phyloP scores from a whole-genome alignment of 2,797 vertebrate species.

The Coregonus suidteri region DNA sequence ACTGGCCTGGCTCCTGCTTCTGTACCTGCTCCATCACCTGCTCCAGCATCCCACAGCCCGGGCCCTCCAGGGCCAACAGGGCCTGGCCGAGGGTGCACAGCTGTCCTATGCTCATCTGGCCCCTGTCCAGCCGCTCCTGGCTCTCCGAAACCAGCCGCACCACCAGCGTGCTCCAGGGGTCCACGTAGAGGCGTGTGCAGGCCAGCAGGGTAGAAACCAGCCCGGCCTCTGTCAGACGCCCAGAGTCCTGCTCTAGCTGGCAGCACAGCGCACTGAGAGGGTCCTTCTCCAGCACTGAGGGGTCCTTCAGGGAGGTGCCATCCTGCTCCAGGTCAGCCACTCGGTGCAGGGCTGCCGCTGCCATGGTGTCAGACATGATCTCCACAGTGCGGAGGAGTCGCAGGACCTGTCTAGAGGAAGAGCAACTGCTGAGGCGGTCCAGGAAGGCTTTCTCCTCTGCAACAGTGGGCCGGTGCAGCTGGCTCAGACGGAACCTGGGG shows the following conservation, averaged over 20 bases:
- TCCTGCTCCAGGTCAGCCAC: slow-evolving; percentile 82
- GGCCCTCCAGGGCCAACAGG: slow-evolving; percentile 76
- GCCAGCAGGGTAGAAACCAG: slow-evolving; percentile 81
- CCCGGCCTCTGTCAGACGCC: slow-evolving; percentile 69
- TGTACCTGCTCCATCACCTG: slow-evolving; percentile 77
- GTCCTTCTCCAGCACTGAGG: slow-evolving; percentile 68
- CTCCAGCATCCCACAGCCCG: slow-evolving; percentile 56
- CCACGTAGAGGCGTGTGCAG: slow-evolving; percentile 78
- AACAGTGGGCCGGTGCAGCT: slow-evolving; percentile 53
- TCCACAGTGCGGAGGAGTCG: slow-evolving; percentile 69
- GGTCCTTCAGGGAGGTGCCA: slow-evolving; percentile 58
- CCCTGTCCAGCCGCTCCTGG: slow-evolving; percentile 72
- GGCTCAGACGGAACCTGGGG: slow-evolving; percentile 50
- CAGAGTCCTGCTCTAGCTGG: slow-evolving; percentile 77
- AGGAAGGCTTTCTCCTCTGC: slow-evolving; percentile 68
- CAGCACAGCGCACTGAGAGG: slow-evolving; percentile 79
- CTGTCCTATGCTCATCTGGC: slow-evolving; percentile 65
- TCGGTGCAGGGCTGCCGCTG: slow-evolving; percentile 77
- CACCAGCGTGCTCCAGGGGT: slow-evolving; percentile 78
- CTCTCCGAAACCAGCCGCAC: slow-evolving; percentile 80
- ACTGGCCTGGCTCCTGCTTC: slow-evolving; percentile 60
- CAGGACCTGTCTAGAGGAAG: slow-evolving; percentile 77
- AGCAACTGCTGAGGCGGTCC: slow-evolving; percentile 62
- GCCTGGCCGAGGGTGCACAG: slow-evolving; percentile 81
- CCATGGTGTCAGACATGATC: slow-evolving; percentile 76